phyloP scores from a whole-genome alignment of 2,113 vertebrate species.

The Probosciger aterrimus region DNA sequence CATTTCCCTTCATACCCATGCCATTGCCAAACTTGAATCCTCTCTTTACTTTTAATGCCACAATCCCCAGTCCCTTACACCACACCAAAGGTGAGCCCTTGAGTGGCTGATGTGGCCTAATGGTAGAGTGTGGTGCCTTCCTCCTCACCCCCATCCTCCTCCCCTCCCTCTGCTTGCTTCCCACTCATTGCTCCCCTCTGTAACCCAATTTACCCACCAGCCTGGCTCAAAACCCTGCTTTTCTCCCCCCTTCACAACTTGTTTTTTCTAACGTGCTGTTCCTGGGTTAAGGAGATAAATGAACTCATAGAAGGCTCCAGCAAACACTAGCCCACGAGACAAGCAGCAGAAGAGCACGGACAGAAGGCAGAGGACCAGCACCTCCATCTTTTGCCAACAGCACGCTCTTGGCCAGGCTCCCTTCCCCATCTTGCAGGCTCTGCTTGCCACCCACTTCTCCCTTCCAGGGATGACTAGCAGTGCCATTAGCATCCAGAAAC shows the following conservation, averaged over 20 bases:
- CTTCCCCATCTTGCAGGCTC: not conserved
- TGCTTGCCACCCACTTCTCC: not conserved
- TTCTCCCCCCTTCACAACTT: not conserved
- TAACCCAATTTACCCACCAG: not conserved
- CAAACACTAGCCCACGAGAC: not conserved
- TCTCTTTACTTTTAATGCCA: not conserved
- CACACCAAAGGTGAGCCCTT: not conserved
- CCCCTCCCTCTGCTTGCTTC: not conserved
- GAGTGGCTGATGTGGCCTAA: not conserved
- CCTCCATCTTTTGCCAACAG: not conserved
- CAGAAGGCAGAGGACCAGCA: constrained; percentile 34
- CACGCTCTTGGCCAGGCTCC: not conserved
- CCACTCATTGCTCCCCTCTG: not conserved
- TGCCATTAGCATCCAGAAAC: not conserved
- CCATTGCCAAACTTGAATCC: not conserved
- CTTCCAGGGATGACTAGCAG: not conserved
- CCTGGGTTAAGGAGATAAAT: not conserved
- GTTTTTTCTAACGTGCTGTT: not conserved
- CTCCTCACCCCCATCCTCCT: not conserved
- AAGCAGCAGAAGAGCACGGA: not conserved
- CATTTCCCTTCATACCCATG: not conserved
- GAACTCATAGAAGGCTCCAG: not conserved
- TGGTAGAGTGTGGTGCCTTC: not conserved
- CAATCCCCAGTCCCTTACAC: not conserved
- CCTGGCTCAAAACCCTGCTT: not conserved